Conservation (phyloP, 2,113 vertebrate genomes). For the Dromaius novaehollandiae region DNA sequence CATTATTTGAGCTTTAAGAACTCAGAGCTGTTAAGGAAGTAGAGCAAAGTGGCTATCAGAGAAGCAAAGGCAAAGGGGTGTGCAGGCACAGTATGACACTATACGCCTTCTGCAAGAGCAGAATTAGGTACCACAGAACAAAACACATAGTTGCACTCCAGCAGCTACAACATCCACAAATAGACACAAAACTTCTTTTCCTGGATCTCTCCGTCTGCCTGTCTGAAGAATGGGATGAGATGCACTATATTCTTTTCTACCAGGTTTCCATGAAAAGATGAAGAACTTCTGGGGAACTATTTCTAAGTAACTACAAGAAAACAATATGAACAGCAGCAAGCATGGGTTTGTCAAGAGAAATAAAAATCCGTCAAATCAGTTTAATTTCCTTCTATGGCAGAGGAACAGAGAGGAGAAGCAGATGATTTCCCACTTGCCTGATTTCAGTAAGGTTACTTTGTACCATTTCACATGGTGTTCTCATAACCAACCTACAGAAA, state of each 20-base stretch:
- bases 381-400: background rate
- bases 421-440: background rate
- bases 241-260: background rate
- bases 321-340: background rate
- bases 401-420: background rate
- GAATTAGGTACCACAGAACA: background rate
- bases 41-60: background rate
- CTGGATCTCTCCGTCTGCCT: background rate
- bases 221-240: background rate
- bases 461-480: accelerated
- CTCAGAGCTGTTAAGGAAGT: background rate
- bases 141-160: background rate
- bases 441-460: background rate
- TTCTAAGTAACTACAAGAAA: background rate
- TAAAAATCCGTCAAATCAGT: background rate
- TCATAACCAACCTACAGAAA: background rate
- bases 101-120: background rate
- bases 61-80: background rate
- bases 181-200: background rate
- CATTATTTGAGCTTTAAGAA: background rate
- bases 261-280: too few relatives aligned
- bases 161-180: background rate
- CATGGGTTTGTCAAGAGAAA: background rate
- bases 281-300: background rate
- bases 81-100: background rate